Percentiles rank a stretch among this genome's conserved stretches.
phyloP scores from a whole-genome alignment of 2,797 vertebrate genomes.

The Melanotaenia pygmaea region DNA sequence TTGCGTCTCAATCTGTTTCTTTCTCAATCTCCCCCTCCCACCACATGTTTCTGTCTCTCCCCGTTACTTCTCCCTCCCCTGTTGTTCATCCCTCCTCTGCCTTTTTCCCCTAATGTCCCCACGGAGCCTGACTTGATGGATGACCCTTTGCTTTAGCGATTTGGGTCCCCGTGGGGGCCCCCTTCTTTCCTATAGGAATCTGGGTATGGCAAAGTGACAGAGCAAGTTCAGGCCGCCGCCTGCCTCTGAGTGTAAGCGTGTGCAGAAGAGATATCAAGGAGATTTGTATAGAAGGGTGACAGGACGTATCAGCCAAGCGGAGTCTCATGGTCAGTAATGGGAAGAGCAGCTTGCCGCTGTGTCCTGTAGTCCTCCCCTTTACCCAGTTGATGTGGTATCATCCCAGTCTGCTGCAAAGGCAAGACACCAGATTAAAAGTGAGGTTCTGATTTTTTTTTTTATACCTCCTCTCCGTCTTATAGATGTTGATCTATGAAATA shows the following conservation, averaged over 20 bases:
- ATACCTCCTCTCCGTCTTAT: constrained; percentile 25
- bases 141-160: constrained; percentile 79
- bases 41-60: constrained; percentile 68
- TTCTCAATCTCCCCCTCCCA: constrained; percentile 54
- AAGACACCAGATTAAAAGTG: constrained; percentile 45
- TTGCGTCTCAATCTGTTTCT: constrained; percentile 75
- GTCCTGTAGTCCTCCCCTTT: constrained; percentile 51
- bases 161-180: constrained; percentile 75
- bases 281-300: constrained; percentile 78
- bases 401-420: constrained; percentile 19
- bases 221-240: constrained; percentile 71
- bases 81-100: constrained; percentile 69
- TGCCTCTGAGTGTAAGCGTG: constrained; percentile 68
- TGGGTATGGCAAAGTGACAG: constrained; percentile 63
- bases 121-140: constrained; percentile 77
- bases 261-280: constrained; percentile 61
- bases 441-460: constrained; percentile 23
- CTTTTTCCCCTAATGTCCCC: constrained; percentile 76
- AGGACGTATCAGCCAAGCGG: constrained; percentile 70
- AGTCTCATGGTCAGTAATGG: constrained; percentile 59
- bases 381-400: constrained; percentile 7
- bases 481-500: constrained; percentile 18
- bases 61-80: constrained; percentile 70
- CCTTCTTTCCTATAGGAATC: constrained; percentile 69
- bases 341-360: constrained; percentile 44